Percentiles rank a stretch among this genome's conserved stretches.
These are phyloP conservation scores for Semicossyphus pulcher DNA, from an alignment of 2,113 vertebrate species.

Conservation along the genomic window DNA sequence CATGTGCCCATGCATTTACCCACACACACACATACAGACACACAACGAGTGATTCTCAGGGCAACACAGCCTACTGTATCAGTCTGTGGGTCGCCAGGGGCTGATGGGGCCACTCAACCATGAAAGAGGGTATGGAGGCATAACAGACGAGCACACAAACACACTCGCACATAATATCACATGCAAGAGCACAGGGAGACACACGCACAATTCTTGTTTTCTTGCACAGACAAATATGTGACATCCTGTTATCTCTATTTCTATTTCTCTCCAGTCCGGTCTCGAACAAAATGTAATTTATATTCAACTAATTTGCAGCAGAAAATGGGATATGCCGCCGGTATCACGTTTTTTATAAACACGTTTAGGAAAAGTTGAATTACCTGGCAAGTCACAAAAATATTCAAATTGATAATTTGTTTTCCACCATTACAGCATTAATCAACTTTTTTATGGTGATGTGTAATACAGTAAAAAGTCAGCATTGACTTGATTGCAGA, in stretches of 20 bases:
- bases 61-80: constrained; percentile 59
- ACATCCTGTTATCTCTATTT: not conserved
- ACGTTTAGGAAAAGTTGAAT: not conserved
- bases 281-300: not conserved
- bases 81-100: constrained; percentile 58
- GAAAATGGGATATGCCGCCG: not conserved
- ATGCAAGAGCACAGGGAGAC: constrained; percentile 33
- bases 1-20: constrained; percentile 2
- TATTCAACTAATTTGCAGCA: not conserved
- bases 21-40: constrained; percentile 28
- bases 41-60: constrained; percentile 56
- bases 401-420: no score
- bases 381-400: no score
- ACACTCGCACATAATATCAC: constrained; percentile 27
- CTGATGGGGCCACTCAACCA: constrained; percentile 57
- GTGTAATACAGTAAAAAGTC: no score
- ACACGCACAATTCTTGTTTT: constrained; percentile 4
- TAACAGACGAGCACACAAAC: constrained; percentile 43
- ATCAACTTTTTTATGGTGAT: no score
- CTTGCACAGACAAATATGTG: not conserved
- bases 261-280: not conserved
- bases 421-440: not conserved
- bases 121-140: constrained; percentile 60
- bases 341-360: not conserved
- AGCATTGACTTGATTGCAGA: no score